Percentiles rank a stretch among this genome's conserved stretches.
Evolutionary conservation across 2,113 vertebrate genomes (phyloP).

Genomic region (Apaloderma vittatum): DNA sequence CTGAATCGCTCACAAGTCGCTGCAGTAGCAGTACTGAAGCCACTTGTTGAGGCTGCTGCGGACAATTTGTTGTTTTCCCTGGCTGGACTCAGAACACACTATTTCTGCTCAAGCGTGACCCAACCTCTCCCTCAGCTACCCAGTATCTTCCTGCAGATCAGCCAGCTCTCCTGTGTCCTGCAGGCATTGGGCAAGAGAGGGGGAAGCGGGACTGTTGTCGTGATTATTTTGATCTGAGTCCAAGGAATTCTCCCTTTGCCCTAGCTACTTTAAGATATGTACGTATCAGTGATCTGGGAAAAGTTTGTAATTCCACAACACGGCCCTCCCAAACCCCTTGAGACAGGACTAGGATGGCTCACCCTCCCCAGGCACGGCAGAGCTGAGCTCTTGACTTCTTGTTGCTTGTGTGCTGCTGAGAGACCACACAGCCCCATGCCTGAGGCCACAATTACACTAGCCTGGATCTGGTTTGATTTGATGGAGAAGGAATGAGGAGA

Average conservation of each 20-base stretch:
- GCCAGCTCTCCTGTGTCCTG: conserved; percentile 84
- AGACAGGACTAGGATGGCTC: neutral
- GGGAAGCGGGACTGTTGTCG: neutral
- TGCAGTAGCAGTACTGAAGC: conserved; percentile 68
- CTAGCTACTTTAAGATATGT: neutral
- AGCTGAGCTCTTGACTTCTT: neutral
- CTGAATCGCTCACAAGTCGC: conserved; percentile 71
- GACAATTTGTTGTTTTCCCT: conserved; percentile 63
- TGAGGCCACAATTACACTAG: neutral
- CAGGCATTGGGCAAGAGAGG: neutral
- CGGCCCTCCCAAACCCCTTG: neutral
- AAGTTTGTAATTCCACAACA: neutral
- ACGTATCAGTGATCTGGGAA: neutral
- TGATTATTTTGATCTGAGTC: neutral
- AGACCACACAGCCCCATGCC: neutral
- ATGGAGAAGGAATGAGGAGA: neutral
- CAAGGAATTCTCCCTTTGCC: neutral
- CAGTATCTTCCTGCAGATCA: conserved; percentile 72
- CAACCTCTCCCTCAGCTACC: conserved; percentile 78
- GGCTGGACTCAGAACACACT: conserved; percentile 56
- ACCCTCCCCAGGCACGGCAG: neutral
- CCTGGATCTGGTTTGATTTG: neutral
- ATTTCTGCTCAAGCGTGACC: conserved; percentile 63
- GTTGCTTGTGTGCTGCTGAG: neutral
- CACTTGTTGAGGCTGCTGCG: conserved; percentile 70